Percentiles rank a stretch among this genome's conserved stretches.
Evolutionary conservation across 2,888 invertebrate genomes (phyloP).

Genomic region (Rhingia campestris): DNA sequence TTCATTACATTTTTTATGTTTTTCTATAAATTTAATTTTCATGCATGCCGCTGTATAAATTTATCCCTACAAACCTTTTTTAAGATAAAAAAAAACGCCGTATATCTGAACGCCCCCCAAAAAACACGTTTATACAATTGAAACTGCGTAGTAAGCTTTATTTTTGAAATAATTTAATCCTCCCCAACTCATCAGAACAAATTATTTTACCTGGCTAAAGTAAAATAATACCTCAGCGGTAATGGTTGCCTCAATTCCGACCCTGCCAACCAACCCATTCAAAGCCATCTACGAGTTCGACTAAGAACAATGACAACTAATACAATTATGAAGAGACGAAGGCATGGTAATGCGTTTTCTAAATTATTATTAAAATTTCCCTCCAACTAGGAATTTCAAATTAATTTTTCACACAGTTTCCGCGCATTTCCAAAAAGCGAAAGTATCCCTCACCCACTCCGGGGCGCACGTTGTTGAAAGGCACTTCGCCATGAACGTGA

Average conservation of each 20-base stretch:
- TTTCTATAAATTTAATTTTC: too few relatives aligned
- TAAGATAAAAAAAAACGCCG: too few relatives aligned
- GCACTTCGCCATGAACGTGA: conserved; percentile 40
- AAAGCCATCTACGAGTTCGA: background rate
- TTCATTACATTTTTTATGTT: too few relatives aligned
- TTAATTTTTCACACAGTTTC: conserved; percentile 69
- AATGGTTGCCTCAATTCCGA: conserved; percentile 8
- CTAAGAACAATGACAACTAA: conserved; percentile 38
- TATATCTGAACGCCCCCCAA: background rate
- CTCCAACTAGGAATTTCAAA: conserved; percentile 54
- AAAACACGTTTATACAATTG: conserved; percentile 11
- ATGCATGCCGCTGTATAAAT: too few relatives aligned
- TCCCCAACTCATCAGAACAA: conserved; percentile 60
- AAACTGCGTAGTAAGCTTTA: background rate
- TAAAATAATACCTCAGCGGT: conserved; percentile 57
- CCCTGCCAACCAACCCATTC: background rate
- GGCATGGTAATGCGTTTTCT: conserved; percentile 68
- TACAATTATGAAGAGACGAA: conserved; percentile 72
- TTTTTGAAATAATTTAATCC: conserved; percentile 45
- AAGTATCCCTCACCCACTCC: conserved; percentile 17
- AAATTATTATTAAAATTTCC: conserved; percentile 71
- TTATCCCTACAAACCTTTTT: too few relatives aligned
- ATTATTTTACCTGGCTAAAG: conserved; percentile 62
- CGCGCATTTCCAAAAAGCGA: conserved; percentile 39
- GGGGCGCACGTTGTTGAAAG: conserved; percentile 19